These are phyloP conservation scores for Plemyria rubiginata DNA, from an alignment of 2,888 invertebrate species.

Conservation along the genomic window DNA sequence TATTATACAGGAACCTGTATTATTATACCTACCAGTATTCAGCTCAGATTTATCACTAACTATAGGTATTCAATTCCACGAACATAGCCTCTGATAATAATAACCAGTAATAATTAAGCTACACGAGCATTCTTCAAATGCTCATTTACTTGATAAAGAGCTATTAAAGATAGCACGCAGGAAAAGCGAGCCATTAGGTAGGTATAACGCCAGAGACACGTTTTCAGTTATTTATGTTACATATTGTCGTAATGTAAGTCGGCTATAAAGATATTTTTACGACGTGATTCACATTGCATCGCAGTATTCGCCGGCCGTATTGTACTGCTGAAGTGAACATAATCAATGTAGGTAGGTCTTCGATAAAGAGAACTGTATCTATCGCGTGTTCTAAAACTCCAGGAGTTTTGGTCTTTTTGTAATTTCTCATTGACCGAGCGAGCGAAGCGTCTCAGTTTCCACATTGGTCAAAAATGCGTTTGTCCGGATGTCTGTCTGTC, in stretches of 20 bases:
- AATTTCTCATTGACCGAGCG: no score
- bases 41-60: not conserved
- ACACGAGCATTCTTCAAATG: constrained; percentile 29
- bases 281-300: constrained; percentile 35
- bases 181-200: constrained; percentile 40
- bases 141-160: constrained; percentile 40
- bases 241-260: constrained; percentile 34
- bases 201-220: constrained; percentile 35
- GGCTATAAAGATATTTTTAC: constrained; percentile 41
- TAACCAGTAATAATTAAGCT: constrained; percentile 24
- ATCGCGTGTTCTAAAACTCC: no score
- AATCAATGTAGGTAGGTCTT: constrained; percentile 3
- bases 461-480: no score
- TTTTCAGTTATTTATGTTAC: constrained; percentile 39
- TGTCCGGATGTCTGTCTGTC: no score
- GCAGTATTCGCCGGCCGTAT: not conserved
- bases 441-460: no score
- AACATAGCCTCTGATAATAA: constrained; percentile 18
- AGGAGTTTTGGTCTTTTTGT: no score
- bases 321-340: not conserved
- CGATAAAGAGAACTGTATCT: no score
- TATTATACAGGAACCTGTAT: no score
- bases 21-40: no score
- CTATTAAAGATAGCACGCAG: constrained; percentile 39
- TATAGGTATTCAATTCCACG: constrained; percentile 18